phyloP scores from a whole-genome alignment of 2,888 invertebrate species.

The Ochropleura leucogaster region DNA sequence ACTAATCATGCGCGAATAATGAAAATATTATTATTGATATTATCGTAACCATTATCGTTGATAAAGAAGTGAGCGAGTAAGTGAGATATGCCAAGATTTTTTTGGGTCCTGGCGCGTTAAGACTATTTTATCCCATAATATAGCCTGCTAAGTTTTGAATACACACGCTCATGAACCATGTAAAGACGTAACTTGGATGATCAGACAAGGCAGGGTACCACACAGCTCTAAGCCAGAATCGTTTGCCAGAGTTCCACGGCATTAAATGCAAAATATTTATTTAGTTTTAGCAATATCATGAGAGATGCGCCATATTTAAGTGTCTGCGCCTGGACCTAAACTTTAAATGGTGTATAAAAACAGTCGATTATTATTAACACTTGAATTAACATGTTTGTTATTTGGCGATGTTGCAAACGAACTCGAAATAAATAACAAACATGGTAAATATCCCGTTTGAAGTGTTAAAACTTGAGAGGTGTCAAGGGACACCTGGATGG shows the following conservation, averaged over 20 bases:
- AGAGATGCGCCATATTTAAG: not conserved
- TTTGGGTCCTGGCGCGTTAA: not conserved
- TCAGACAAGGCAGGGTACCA: not conserved
- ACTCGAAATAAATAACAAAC: too few relatives aligned
- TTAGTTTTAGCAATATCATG: too few relatives aligned
- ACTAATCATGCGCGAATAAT: constrained; percentile 1
- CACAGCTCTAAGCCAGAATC: not conserved
- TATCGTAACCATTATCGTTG: constrained; percentile 10
- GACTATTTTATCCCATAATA: not conserved
- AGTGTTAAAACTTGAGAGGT: too few relatives aligned
- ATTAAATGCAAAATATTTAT: too few relatives aligned
- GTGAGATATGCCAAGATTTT: not conserved
- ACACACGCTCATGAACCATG: not conserved
- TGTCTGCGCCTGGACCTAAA: not conserved
- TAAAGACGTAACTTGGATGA: not conserved
- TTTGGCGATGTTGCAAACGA: too few relatives aligned
- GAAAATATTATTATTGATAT: constrained; percentile 3
- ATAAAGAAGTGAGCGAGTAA: constrained; percentile 13
- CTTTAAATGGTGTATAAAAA: not conserved
- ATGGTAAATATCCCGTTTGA: too few relatives aligned
- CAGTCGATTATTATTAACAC: not conserved
- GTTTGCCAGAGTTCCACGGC: not conserved
- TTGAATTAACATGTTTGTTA: too few relatives aligned
- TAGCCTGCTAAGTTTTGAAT: not conserved
- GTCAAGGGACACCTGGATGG: too few relatives aligned